Base-by-base conservation (phyloP, 23 tunicate genomes). In the Halocynthia aurantium region DNA sequence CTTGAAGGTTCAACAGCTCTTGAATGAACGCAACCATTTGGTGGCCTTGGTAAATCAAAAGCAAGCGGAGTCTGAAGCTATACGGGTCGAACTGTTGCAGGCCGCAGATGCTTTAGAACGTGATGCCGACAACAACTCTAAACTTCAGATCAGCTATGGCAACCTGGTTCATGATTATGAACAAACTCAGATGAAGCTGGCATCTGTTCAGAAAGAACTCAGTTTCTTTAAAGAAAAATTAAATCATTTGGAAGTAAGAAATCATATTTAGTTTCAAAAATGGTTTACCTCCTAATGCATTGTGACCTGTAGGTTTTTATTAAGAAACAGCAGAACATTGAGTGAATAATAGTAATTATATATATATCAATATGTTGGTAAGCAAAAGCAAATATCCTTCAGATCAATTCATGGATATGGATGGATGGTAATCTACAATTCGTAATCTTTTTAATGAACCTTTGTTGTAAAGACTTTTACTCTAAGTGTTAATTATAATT, bases 91-190 rank as follows among this genome's bases (percentile, higher is more conserved):
- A 55, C 88, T 81, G 6, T 66, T 13, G 22, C 69, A 82, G 49
- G 98, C 85, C 52, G 81, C 88, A 50, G 88, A 78, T 13, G 64
- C 84, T 31, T 21, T 82, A 74, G 87, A 92, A 68, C 80, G 56
- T 9, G 98, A 86, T 64, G 71, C 91, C 7, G 88, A 82, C 20
- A 86, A 92, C 63, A 92, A 86, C 60, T 92, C 92, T 2, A 70
- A 80, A 40, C 18, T 69, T 20, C 83, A 69, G 53, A 73, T 81
- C 70, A 57, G n/a, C 10, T 91, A 85, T 57, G 73, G 82, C 18
- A 91, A 91, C 80, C 80, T 91, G 71, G 97, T 91, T 22, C 87
- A 82, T 61, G 97, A 91, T 77, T 91, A 91, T 54, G 91, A 91
- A 49, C 97, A 91, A 72, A 51, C 82, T 53, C 87, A 91, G 73